These are phyloP conservation scores for Diaprepes abbreviatus DNA, from an alignment of 2,888 invertebrate species.

Conservation along the genomic window DNA sequence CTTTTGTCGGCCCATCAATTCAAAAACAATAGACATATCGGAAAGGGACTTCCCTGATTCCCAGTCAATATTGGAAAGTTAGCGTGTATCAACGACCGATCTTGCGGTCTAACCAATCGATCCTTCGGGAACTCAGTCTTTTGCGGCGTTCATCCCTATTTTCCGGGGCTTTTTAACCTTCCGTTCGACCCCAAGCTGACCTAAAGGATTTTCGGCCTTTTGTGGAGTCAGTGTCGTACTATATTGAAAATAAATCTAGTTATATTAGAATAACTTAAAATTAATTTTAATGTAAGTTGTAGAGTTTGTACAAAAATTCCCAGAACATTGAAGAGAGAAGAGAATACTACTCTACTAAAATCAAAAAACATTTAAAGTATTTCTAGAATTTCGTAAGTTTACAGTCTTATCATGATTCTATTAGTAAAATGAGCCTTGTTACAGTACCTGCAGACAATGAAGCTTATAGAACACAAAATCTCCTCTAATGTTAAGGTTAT, in stretches of 20 bases:
- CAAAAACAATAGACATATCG: slow-evolving; percentile 51
- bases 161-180: slow-evolving; percentile 40
- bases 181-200: slow-evolving; percentile 28
- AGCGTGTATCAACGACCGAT: slow-evolving; percentile 50
- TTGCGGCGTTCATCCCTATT: slow-evolving; percentile 35
- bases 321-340: too few species aligned
- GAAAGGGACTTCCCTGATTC: slow-evolving; percentile 29
- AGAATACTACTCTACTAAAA: too few species aligned
- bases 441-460: too few species aligned
- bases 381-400: too few species aligned
- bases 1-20: slow-evolving; percentile 43
- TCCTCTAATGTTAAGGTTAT: too few species aligned
- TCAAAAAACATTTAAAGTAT: too few species aligned
- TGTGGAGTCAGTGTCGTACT: slow-evolving; percentile 8
- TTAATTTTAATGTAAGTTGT: too few species aligned
- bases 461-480: too few species aligned
- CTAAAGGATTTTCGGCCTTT: slow-evolving; percentile 18
- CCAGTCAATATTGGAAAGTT: slow-evolving; percentile 51
- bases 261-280: too few species aligned
- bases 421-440: too few species aligned
- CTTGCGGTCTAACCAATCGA: slow-evolving; percentile 49
- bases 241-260: neutral
- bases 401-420: too few species aligned
- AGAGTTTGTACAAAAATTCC: too few species aligned
- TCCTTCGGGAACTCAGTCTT: slow-evolving; percentile 47